Percentiles rank a stretch among this genome's conserved stretches.
Conservation (phyloP, 2,888 invertebrate genomes). For the Drosophila parthenogenetica region DNA sequence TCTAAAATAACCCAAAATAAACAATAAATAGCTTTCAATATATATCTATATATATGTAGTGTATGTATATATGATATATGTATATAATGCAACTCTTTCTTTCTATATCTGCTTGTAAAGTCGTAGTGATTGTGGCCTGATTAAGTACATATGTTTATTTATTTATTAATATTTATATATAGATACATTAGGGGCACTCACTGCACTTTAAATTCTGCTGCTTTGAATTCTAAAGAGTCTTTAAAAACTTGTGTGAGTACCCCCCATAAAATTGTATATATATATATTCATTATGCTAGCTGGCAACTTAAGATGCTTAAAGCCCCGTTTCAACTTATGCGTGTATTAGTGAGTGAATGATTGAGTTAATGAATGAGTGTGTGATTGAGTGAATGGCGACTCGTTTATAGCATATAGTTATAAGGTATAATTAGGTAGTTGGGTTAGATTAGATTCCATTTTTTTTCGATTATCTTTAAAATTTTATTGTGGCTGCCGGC, state of each 20-base stretch:
- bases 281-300: slow-evolving; percentile 65
- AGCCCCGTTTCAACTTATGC: slow-evolving; percentile 78
- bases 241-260: slow-evolving; percentile 22
- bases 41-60: slow-evolving; percentile 37
- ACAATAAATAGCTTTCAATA: slow-evolving; percentile 75
- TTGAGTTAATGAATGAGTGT: slow-evolving; percentile 46
- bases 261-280: slow-evolving; percentile 31
- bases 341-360: slow-evolving; percentile 68
- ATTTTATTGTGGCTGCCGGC: slow-evolving; percentile 62
- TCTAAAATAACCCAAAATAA: slow-evolving; percentile 67
- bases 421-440: slow-evolving; percentile 66
- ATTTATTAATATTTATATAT: slow-evolving; percentile 39
- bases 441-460: slow-evolving; percentile 70
- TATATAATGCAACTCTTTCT: slow-evolving; percentile 62
- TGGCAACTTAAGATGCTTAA: slow-evolving; percentile 77
- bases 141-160: slow-evolving; percentile 61
- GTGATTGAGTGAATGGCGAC: slow-evolving; percentile 61
- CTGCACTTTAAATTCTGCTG: slow-evolving; percentile 9
- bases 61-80: slow-evolving; percentile 39
- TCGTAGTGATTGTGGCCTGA: slow-evolving; percentile 77
- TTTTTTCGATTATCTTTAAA: slow-evolving; percentile 43
- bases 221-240: background rate
- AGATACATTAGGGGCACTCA: slow-evolving; percentile 48
- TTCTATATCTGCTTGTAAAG: slow-evolving; percentile 54
- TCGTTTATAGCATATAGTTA: slow-evolving; percentile 62